Base-by-base conservation (phyloP, 2,797 vertebrate genomes). In the Rhynchonycteris naso region DNA sequence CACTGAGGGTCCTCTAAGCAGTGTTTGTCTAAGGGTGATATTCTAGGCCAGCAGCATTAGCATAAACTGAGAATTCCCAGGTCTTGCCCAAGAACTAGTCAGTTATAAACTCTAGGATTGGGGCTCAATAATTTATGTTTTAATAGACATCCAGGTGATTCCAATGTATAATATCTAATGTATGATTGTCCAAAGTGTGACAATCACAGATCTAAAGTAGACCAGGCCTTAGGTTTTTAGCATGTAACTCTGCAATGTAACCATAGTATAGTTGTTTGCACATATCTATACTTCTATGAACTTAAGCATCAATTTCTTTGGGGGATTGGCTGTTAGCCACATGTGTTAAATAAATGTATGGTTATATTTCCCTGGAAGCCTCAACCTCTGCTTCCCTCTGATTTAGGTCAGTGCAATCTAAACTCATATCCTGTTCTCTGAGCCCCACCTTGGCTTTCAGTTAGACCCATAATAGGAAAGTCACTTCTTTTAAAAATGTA, bases 401-500 rank as follows among this genome's bases (percentile, higher is more conserved):
- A 43, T 7, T 43, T 43, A 43, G 7, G 24, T 66, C 59, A 93
- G 54, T 21, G 80, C 21, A 76, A 2, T 26, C 10, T 24, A 58
- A 58, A 7, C 12, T 92, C 88, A 35, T 59, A 21, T 88, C 28
- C 30, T 82, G 1, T 68, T 76, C 8, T 89, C 66, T 72, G 28
- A 95, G 47, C 5, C 18, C 1, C 8, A 63, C 3, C 1, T 54
- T 95, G 72, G 65, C 7, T 58, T 95, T 84, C 38, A 65, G 43
- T 88, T 94, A 7, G 43, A 35, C 5, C 86, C 66, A 18, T 75
- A 58, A 94, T 52, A 47, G 15, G 22, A 92, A 43, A 59, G 18
- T 9, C 7, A 72, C 38, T 18, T 88, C 47, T 91, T 88, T 92
- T 15, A 92, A 92, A 90, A 88, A n/a, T 76, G 28, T 91, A 50